These are phyloP conservation scores for Parnassius orleans DNA, from an alignment of 2,888 invertebrate species.

Conservation along the genomic window DNA sequence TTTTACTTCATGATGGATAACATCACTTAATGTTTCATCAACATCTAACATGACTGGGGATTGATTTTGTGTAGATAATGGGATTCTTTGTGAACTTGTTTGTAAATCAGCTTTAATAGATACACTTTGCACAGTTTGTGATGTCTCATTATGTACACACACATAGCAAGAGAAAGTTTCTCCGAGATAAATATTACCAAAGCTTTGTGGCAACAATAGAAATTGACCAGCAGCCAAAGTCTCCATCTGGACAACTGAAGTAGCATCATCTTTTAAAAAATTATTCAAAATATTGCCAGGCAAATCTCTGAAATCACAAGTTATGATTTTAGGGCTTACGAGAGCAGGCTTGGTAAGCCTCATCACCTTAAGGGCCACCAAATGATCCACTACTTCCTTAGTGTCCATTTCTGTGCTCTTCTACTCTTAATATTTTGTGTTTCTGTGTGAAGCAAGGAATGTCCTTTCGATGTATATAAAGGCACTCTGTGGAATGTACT, in stretches of 20 bases:
- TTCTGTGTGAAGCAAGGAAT: no score
- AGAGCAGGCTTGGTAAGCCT: constrained; percentile 95
- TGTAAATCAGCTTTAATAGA: constrained; percentile 96
- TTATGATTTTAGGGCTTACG: constrained; percentile 89
- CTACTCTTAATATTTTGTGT: no score
- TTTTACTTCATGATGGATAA: constrained; percentile 99
- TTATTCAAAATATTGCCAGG: constrained; percentile 90
- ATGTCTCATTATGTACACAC: constrained; percentile 97
- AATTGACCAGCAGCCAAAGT: constrained; percentile 93
- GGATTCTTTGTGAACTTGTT: constrained; percentile 93
- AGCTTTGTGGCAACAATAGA: constrained; percentile 96
- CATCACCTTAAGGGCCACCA: constrained; percentile 91
- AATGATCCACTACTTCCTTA: constrained; percentile 82
- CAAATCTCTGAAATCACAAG: constrained; percentile 92
- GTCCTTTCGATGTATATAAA: no score
- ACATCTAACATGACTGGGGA: constrained; percentile 83
- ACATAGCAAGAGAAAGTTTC: constrained; percentile 99
- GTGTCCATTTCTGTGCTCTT: constrained; percentile 68
- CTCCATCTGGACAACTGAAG: constrained; percentile 90
- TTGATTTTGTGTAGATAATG: constrained; percentile 87
- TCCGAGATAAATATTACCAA: constrained; percentile 98
- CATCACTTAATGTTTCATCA: constrained; percentile 94
- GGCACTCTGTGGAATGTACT: no score
- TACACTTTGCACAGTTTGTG: constrained; percentile 90
- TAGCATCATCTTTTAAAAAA: constrained; percentile 90